These are phyloP conservation scores for Scaptodrosophila lebanonensis DNA, from an alignment of 1,140 invertebrate species.

Conservation along the genomic window DNA sequence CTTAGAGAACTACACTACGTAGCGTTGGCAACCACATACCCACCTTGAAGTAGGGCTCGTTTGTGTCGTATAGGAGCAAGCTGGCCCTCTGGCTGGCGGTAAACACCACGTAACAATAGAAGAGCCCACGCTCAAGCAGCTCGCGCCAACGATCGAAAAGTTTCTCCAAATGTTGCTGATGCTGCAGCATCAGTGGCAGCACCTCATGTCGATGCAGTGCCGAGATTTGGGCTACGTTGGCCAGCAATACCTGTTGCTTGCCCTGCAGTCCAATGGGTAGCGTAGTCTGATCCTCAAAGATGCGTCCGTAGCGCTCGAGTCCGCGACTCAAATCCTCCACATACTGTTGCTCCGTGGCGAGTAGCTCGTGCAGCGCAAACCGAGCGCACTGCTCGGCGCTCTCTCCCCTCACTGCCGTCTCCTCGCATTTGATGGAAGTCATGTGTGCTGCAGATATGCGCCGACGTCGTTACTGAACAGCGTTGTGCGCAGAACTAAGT, in stretches of 20 bases:
- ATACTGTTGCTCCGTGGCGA: constrained; percentile 34
- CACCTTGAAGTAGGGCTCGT: constrained; percentile 31
- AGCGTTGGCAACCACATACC: background rate
- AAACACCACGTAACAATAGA: constrained; percentile 33
- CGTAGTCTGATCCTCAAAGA: background rate
- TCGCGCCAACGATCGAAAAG: constrained; percentile 19
- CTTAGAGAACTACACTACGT: no score
- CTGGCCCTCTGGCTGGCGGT: constrained; percentile 19
- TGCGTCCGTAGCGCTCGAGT: constrained; percentile 8
- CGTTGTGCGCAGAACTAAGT: no score
- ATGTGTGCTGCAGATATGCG: no score
- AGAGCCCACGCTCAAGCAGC: constrained; percentile 16
- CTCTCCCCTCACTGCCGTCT: no score
- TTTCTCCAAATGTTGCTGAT: constrained; percentile 16
- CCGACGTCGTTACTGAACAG: no score
- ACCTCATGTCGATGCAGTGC: constrained; percentile 14
- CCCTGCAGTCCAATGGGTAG: constrained; percentile 13
- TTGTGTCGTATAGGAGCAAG: constrained; percentile 1
- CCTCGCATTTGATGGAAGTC: no score
- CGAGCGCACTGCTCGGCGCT: constrained; percentile 15
- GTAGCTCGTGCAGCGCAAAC: constrained; percentile 20
- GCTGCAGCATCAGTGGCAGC: constrained; percentile 26
- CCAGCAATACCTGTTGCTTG: constrained; percentile 13
- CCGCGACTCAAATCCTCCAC: constrained; percentile 19
- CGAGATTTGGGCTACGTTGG: constrained; percentile 20